Evolutionary conservation across 2,113 vertebrate species (phyloP), one percentile per base, ranked within the genome.

Genomic region (Mixornis gularis): DNA sequence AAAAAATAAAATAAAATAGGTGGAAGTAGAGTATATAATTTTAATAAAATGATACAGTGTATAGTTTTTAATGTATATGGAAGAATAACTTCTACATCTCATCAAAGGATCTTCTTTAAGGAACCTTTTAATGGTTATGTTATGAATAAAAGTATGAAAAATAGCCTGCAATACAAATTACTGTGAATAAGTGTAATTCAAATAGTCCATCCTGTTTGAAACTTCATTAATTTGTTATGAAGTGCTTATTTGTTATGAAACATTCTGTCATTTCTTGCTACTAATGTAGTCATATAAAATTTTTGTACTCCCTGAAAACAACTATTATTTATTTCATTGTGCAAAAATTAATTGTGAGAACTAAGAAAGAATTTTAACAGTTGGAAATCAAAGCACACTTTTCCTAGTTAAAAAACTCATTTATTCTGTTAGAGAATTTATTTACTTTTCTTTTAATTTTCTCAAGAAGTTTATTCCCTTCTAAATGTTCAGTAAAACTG

Each of bases 1-100:
- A 94, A 95, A 95, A 90, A 90, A 85, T 84, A 90, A 62, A 89
- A 90, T 88, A 90, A 94, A 95, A 95, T 79, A 80, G 91, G 55
- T 91, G 79, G 88, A 70, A 91, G 79, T 38, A 89, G 79, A 72
- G 34, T 60, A 84, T 79, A 49, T 32, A 91, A 65, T 90, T 94
- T 96, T 93, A 90, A 89, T 74, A 88, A 90, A 78, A 66, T 5
- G 41, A 71, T 65, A 92, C 26, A 74, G 38, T 78, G 69, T n/a
- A 34, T 44, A 63, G 5, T 58, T 87, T 65, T 69, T 53, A 59
- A 65, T 92, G 73, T 41, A 76, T 30, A 68, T 72, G 60, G 64
- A 72, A 94, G 46, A 91, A 8, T 69, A 77, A 92, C 6, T 49
- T 82, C 19, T 53, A 56, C 13, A 62, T 63, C 38, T 43, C 38